Conservation (phyloP, 23 tunicate species). For the Diplosoma virens region DNA sequence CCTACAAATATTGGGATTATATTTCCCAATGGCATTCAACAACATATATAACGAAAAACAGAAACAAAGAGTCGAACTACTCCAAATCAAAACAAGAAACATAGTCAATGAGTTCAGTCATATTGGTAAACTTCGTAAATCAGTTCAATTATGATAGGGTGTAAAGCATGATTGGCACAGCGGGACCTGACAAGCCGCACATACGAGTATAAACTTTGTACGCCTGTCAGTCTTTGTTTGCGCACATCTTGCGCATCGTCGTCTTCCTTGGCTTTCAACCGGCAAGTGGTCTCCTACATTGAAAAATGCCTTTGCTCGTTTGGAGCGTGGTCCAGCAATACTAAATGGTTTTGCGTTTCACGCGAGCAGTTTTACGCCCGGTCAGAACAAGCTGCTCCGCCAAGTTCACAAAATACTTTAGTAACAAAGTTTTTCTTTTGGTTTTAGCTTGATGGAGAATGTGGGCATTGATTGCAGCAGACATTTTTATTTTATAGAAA, state of each 20-base stretch:
- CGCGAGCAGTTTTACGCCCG: slow-evolving; percentile 14
- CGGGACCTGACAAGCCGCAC: slow-evolving; percentile 26
- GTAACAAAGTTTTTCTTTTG: slow-evolving; percentile 5
- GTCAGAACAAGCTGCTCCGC: slow-evolving; percentile 24
- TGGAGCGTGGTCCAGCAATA: slow-evolving; percentile 17
- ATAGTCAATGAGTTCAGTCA: too few species aligned
- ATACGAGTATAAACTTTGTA: background rate
- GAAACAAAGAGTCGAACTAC: too few species aligned
- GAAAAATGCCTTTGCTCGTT: background rate
- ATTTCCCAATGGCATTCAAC: too few species aligned
- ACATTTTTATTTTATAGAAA: slow-evolving; percentile 16
- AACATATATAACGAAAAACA: too few species aligned
- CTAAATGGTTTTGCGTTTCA: slow-evolving; percentile 8
- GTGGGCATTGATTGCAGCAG: slow-evolving; percentile 27
- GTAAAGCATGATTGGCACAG: slow-evolving; percentile 14
- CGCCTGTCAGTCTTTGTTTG: slow-evolving; percentile 13
- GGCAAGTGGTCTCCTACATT: slow-evolving; percentile 14
- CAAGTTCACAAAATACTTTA: slow-evolving; percentile 5
- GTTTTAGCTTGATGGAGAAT: slow-evolving; percentile 8
- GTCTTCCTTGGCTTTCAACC: slow-evolving; percentile 13
- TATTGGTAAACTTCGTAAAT: slow-evolving; percentile 15
- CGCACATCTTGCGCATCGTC: slow-evolving; percentile 26
- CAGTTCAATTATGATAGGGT: background rate
- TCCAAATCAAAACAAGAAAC: slow-evolving; percentile 20
- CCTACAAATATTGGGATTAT: too few species aligned